Base-by-base conservation (phyloP, 2,113 vertebrate species). In the Mobula birostris region DNA sequence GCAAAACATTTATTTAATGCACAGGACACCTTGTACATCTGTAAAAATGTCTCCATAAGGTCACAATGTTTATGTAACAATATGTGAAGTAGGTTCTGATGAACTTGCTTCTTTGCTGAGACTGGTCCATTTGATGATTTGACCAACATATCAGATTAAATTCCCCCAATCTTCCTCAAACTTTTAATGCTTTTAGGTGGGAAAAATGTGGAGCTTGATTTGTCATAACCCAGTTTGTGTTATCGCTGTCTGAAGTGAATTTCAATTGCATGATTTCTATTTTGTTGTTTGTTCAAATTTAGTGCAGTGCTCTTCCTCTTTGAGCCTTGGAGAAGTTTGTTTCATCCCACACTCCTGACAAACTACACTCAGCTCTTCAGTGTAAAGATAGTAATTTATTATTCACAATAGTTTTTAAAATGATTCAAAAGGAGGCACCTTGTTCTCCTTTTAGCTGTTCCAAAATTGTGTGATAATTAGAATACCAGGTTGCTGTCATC, bases 341-440 rank as follows among this genome's bases (percentile, higher is more conserved):
- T 90, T 66, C 85, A 32, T 90, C 61, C 58, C 32, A 19, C 85
- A 90, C 85, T 32, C 14, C 61, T 66, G 29, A 7, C 36, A 93
- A 56, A 74, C 36, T 21, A 36, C 48, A 70, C 7, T 21, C 68
- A 70, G 66, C 19, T 27, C 19, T 92, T 48, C 90, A 74, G 58
- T 93, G 91, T 93, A 74, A 93, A 93, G 40, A 74, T 56, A 93
- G 91, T 74, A 9, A 72, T 48, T 56, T 74, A 74, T 74, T 74
- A 74, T 74, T 74, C 40, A n/a, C 63, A 74, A 27, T 93, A 27
- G 24, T 93, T 91, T 93, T 93, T 40, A 76, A 70, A 93, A 93
- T 93, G 72, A 92, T 92, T 92, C 63, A 92, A 7, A 92, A 7
- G 40, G 66, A 72, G 66, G 36, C 70, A 74, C 24, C 56, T 66